Evolutionary conservation across 2,888 invertebrate genomes (phyloP), one percentile per base, ranked within the genome.

Genomic region (Cinara cedri): DNA sequence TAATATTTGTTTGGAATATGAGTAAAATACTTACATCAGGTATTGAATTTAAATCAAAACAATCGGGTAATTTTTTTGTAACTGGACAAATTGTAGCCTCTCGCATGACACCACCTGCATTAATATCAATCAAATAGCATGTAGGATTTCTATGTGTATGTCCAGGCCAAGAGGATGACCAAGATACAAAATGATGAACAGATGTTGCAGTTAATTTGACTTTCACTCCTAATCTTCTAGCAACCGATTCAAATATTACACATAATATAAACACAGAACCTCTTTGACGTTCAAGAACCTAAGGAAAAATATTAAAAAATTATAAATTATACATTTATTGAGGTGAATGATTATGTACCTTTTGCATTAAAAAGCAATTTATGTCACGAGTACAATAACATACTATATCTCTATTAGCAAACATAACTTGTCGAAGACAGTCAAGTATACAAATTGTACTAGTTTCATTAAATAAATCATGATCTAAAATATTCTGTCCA

Each of bases 151-250:
- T 62, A 51, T 16, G 11, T 51, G 60, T 70, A 19, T 78, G 42
- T 49, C 49, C 70, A 3, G 78, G 78, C 68, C 70, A 78, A 51
- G 78, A 78, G 34, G 78, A 70, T n/a, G 78, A 42, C 78, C 78
- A 78, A 34, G 78, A 49, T 34, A 78, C 13, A 78, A 78, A 78
- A 49, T 68, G 70, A 10, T 78, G 78, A 62, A 42, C 60, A 60
- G 68, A 70, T 24, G 78, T 70, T n/a, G 70, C 51, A n/a, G 70
- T 78, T n/a, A 78, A 16, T 14, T n/a, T 51, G 16, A 78, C 62
- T 42, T 78, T 78, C 13, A 78, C 70, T 13, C 78, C 78, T 42
- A 78, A 70, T 49, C 78, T 68, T 51, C 60, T 60, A 62, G 78
- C 66, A 24, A 78, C 34, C n/a, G 78, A 70, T 44, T 78, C 70